A percentile compares a stretch with the other conserved stretches of the same genome.
Evolutionary conservation across 2,113 vertebrate species (phyloP).

Genomic region (Sporophila hypoxantha): DNA sequence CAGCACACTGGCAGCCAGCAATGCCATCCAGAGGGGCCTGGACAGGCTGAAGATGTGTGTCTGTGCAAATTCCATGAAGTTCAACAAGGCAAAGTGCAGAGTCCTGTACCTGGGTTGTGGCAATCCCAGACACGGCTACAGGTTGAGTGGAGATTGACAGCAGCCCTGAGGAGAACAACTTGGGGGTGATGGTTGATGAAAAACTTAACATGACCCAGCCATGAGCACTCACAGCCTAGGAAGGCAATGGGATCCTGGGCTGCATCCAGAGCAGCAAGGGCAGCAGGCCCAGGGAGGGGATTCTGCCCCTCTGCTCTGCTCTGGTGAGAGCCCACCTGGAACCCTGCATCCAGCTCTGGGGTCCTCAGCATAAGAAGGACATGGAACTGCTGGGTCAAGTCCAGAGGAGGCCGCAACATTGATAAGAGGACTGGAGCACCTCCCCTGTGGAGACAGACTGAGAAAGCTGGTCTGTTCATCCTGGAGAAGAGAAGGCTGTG

Average conservation of each 20-base stretch:
- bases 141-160: neutral
- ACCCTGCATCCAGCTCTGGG: neutral
- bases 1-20: fast-evolving
- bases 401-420: neutral
- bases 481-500: neutral
- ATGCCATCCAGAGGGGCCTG: neutral
- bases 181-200: too few species aligned
- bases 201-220: neutral
- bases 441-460: neutral
- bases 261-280: neutral
- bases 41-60: neutral
- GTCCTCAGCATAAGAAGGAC: neutral
- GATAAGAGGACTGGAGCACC: neutral
- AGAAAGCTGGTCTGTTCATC: neutral
- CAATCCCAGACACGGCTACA: neutral
- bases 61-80: neutral
- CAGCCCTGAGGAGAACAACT: neutral
- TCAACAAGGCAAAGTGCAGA: neutral
- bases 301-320: neutral
- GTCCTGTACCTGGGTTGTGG: neutral
- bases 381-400: neutral
- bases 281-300: neutral
- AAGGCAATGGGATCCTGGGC: neutral
- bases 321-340: neutral
- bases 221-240: neutral